A percentile compares a stretch with the other conserved stretches of the same genome.
These are phyloP conservation scores for Pyrrhia umbra DNA, from an alignment of 2,888 invertebrate species.

Conservation along the genomic window DNA sequence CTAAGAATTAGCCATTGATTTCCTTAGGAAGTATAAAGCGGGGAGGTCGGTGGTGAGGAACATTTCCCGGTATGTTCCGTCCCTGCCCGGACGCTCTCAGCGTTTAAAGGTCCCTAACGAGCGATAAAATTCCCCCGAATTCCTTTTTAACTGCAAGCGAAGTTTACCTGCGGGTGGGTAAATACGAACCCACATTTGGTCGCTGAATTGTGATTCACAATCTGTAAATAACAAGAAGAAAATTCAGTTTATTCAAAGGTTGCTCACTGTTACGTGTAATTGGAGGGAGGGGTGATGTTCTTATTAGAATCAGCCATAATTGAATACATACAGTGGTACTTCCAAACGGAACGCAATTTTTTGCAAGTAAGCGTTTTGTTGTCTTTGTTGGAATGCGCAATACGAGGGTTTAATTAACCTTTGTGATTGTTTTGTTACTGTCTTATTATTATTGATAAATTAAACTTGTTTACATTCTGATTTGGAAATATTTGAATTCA, in stretches of 20 bases:
- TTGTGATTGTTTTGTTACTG: constrained; percentile 9
- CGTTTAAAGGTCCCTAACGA: constrained; percentile 86
- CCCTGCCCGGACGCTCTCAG: constrained; percentile 67
- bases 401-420: constrained; percentile 35
- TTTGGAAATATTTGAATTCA: constrained; percentile 7
- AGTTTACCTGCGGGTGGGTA: constrained; percentile 88
- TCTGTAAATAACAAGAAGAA: constrained; percentile 79
- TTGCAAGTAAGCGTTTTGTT: constrained; percentile 43
- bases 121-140: constrained; percentile 85
- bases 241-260: constrained; percentile 70
- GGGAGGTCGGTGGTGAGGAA: constrained; percentile 59
- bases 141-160: constrained; percentile 86
- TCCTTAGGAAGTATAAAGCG: constrained; percentile 68
- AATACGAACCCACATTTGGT: constrained; percentile 86
- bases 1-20: constrained; percentile 69
- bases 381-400: constrained; percentile 38
- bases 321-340: constrained; percentile 51
- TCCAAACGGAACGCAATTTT: constrained; percentile 49
- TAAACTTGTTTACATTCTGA: not conserved
- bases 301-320: constrained; percentile 62
- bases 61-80: constrained; percentile 56
- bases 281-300: constrained; percentile 46
- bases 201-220: constrained; percentile 83
- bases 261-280: constrained; percentile 67
- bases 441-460: constrained; percentile 1